Evolutionary conservation across 2,113 vertebrate genomes (phyloP).

Genomic region (Chlorodrepanis virens): DNA sequence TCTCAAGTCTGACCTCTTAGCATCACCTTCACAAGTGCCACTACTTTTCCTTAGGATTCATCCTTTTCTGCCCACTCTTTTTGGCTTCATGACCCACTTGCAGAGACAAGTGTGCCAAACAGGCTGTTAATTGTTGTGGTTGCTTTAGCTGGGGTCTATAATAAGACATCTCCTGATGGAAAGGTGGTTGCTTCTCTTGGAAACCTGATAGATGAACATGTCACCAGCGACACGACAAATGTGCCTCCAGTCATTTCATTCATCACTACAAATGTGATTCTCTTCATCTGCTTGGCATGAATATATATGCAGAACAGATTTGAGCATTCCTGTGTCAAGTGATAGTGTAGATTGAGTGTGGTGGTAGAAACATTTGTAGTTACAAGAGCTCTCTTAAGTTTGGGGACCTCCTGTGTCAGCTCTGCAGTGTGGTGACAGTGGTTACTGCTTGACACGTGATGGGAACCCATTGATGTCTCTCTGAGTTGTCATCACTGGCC

Average conservation of each 20-base stretch:
- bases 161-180: background rate
- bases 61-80: background rate
- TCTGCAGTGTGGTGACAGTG: background rate
- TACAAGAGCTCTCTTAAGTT: background rate
- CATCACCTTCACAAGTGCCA: accelerated
- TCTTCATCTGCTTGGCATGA: background rate
- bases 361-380: background rate
- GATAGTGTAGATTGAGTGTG: background rate
- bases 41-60: background rate
- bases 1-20: accelerated
- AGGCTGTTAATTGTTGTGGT: background rate
- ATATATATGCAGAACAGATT: background rate
- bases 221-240: background rate
- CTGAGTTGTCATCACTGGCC: background rate
- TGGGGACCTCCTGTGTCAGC: background rate
- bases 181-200: background rate
- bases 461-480: background rate
- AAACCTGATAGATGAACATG: background rate
- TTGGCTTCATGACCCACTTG: background rate
- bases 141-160: background rate
- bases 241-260: background rate
- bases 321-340: background rate
- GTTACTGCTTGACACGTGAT: background rate
- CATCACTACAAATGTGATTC: background rate
- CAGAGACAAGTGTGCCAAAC: background rate